phyloP scores from a whole-genome alignment of 2,113 vertebrate species.

The Protobothrops mucrosquamatus region DNA sequence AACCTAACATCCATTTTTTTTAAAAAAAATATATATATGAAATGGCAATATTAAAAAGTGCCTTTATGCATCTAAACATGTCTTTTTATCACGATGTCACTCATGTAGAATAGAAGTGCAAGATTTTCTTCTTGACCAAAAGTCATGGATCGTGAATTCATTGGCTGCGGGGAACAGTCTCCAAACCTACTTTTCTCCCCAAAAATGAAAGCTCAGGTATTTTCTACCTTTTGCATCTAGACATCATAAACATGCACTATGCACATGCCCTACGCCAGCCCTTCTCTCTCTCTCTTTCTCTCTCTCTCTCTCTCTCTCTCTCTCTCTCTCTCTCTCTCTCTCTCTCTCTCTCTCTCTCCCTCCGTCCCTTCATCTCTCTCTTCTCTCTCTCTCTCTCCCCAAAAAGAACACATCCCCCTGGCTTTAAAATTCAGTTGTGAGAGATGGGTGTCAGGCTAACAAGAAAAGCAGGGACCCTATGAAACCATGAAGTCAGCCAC shows the following conservation, averaged over 20 bases:
- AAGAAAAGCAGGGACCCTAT: not conserved
- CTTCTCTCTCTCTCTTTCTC: no score
- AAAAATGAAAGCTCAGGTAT: not conserved
- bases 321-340: no score
- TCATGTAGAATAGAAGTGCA: not conserved
- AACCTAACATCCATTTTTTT: not conserved
- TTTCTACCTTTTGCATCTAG: not conserved
- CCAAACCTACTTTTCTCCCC: not conserved
- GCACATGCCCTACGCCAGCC: no score
- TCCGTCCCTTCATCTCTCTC: not conserved
- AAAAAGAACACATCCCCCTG: not conserved
- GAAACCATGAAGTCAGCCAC: not conserved
- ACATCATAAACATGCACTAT: no score
- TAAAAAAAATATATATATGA: not conserved
- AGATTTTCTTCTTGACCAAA: not conserved
- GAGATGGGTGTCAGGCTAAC: not conserved
- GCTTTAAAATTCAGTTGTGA: not conserved
- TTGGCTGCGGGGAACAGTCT: not conserved
- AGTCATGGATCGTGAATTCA: not conserved
- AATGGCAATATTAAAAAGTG: not conserved
- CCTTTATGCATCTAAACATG: not conserved
- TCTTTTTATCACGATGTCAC: not conserved
- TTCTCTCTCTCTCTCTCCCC: not conserved
- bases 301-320: no score
- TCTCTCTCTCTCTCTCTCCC: not conserved